These are phyloP conservation scores for Danio aesculapii DNA, from an alignment of 2,797 vertebrate genomes.

Conservation along the genomic window DNA sequence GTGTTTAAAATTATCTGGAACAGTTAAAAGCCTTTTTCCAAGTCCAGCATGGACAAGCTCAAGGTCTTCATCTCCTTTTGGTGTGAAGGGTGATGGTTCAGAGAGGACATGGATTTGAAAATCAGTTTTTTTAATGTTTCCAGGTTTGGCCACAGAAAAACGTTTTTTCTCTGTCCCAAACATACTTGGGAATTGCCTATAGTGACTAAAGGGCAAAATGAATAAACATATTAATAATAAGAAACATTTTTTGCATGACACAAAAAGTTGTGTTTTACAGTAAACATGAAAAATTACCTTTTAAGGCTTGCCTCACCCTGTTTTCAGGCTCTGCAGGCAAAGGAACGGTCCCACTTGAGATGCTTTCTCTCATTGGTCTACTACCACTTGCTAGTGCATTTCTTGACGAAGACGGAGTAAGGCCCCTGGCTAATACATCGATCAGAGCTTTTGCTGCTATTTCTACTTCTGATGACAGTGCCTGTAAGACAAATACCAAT, in stretches of 20 bases:
- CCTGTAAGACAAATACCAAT: no score
- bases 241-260: background rate
- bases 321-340: constrained; percentile 6
- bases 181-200: background rate
- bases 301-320: background rate
- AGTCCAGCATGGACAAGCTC: constrained; percentile 16
- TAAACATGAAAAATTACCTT: background rate
- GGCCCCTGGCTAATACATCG: no score
- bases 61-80: no score
- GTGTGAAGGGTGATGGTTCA: no score
- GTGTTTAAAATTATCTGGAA: background rate
- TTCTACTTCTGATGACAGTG: no score
- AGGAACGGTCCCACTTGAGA: no score
- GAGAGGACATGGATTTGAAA: constrained; percentile 9
- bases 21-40: background rate
- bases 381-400: no score
- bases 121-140: constrained; percentile 11
- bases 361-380: no score
- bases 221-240: background rate
- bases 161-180: background rate
- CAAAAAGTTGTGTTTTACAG: background rate
- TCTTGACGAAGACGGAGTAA: no score
- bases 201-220: background rate
- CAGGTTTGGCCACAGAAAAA: background rate
- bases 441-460: no score